A percentile compares a stretch with the other conserved stretches of the same genome.
These are phyloP conservation scores for Vireo griseus DNA, from an alignment of 2,797 vertebrate genomes.

Conservation along the genomic window DNA sequence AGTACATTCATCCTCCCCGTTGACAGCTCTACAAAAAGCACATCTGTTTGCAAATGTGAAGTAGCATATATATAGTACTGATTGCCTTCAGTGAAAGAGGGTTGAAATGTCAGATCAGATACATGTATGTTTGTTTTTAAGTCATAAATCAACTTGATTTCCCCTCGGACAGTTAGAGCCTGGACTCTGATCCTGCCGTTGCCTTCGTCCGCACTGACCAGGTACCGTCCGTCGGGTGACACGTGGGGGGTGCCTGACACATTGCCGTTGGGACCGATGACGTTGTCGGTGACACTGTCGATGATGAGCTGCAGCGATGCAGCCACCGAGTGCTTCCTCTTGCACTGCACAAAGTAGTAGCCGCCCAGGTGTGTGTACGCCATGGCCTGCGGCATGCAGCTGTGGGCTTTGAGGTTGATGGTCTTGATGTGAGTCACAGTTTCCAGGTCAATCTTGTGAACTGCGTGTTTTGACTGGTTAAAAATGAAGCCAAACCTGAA, in stretches of 20 bases:
- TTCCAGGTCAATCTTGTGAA: slow-evolving; percentile 96
- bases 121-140: slow-evolving; percentile 70
- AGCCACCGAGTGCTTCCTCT: slow-evolving; percentile 4
- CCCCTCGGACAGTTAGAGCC: slow-evolving; percentile 81
- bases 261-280: slow-evolving; percentile 81
- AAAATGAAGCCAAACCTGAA: slow-evolving; percentile 93
- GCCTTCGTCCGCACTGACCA: slow-evolving; percentile 78
- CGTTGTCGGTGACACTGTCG: slow-evolving; percentile 87
- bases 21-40: slow-evolving; percentile 88
- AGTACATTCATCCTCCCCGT: slow-evolving; percentile 80
- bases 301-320: slow-evolving; percentile 79
- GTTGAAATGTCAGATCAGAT: slow-evolving; percentile 89
- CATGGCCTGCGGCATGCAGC: slow-evolving; percentile 87
- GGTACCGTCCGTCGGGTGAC: slow-evolving; percentile 86
- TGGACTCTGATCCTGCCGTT: slow-evolving; percentile 81
- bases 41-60: slow-evolving; percentile 79
- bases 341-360: slow-evolving; percentile 89
- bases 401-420: slow-evolving; percentile 80
- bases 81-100: slow-evolving; percentile 85
- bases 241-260: slow-evolving; percentile 78
- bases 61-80: slow-evolving; percentile 84
- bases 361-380: slow-evolving; percentile 92
- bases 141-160: slow-evolving; percentile 76
- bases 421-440: slow-evolving; percentile 87
- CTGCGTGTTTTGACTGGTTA: slow-evolving; percentile 77